Evolutionary conservation across 1,140 invertebrate genomes (phyloP), one percentile per base, ranked within the genome.

Genomic region (Atta colombica): DNA sequence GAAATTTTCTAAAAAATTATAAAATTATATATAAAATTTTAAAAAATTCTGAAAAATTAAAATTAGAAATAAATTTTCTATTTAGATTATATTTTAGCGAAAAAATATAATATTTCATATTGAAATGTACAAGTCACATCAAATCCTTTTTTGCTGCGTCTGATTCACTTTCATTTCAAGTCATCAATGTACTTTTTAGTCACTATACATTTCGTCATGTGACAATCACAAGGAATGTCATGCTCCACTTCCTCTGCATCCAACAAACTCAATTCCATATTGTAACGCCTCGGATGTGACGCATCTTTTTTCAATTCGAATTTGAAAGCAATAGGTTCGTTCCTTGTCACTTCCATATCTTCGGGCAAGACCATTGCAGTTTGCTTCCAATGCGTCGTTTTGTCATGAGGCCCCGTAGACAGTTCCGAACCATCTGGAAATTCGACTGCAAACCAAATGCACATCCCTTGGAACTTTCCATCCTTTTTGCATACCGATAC

Each of bases 311-410:
- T 88, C 4, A 96, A 90, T 18, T 91, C 87, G 28, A 97, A 88
- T 87, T 96, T 94, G 92, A 95, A 96, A 12, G 96, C 96, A 51
- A 96, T 84, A 16, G 96, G 94, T 66, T 98, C 97, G 96, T 97
- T 97, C 96, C 97, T 93, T 89, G 96, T 96, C 0, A 98, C 96
- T 88, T 94, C 84, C 90, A 97, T 96, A 87, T 97, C 96, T 89
- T 97, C 93, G 89, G 96, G 97, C 60, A 99, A 96, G 92, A 98
- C 98, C 92, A 98, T 97, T 7, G 99, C 97, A 2, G 98, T 99
- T 96, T 99, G 99, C 93, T 99, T 99, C 99, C 99, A 99, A 96
- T 99, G 99, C 21, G 99, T 99, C 86, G 96, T 96, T 93, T 96
- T 97, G 92, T 95, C 96, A 88, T 95, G 96, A 88, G 97, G 98